Conservation (phyloP, 2,113 vertebrate genomes). For the Poeciliopsis occidentalis region DNA sequence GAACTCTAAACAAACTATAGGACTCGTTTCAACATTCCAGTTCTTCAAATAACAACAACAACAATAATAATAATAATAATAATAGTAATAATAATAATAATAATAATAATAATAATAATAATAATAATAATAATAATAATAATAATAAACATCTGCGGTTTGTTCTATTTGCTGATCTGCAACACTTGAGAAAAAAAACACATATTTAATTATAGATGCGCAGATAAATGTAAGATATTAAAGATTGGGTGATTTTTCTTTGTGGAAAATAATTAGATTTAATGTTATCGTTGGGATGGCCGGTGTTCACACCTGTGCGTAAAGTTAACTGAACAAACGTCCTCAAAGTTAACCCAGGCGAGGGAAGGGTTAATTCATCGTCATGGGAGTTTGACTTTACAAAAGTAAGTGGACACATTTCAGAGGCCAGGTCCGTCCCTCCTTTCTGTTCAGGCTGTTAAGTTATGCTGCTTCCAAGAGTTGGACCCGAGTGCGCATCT, state of each 20-base stretch:
- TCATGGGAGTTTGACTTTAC: slow-evolving; percentile 48
- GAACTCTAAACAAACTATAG: neutral
- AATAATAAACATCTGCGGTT: too few species aligned
- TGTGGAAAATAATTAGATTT: neutral
- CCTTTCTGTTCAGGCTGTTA: slow-evolving; percentile 41
- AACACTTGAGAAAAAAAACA: neutral
- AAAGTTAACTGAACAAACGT: slow-evolving; percentile 73
- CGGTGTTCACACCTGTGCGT: slow-evolving; percentile 61
- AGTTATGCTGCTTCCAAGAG: slow-evolving; percentile 44
- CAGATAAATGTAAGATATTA: neutral
- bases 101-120: too few species aligned
- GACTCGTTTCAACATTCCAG: too few species aligned
- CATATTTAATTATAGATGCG: neutral
- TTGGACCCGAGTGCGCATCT: slow-evolving; percentile 37
- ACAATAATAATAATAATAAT: too few species aligned
- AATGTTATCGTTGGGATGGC: slow-evolving; percentile 15
- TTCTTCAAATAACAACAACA: too few species aligned
- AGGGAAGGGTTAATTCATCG: slow-evolving; percentile 67
- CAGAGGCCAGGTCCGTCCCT: slow-evolving; percentile 28
- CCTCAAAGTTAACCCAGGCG: slow-evolving; percentile 22
- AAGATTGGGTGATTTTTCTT: neutral
- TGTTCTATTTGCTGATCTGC: neutral
- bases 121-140: too few species aligned
- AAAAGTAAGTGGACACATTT: slow-evolving; percentile 63
- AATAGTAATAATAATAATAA: too few species aligned